Conservation (phyloP, 35 echinoderm and acorn worm species). For the Ophioderma brevispina region DNA sequence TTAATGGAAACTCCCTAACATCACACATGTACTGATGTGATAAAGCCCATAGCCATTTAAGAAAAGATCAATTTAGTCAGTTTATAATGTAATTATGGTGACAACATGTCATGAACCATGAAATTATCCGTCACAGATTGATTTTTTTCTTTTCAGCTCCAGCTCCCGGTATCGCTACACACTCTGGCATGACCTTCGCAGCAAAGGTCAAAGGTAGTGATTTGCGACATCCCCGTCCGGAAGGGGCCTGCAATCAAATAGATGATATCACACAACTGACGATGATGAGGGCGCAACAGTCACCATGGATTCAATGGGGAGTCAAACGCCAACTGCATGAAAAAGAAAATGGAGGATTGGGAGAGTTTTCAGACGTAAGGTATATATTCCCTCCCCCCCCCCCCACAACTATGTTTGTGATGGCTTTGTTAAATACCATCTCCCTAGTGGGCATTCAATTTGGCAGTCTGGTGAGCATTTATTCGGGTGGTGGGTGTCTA, state of each 20-base stretch:
- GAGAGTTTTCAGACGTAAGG: constrained; percentile 56
- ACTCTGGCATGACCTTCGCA: constrained; percentile 75
- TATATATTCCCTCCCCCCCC: no score
- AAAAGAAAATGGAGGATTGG: constrained; percentile 77
- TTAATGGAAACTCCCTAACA: no score
- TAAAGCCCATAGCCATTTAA: no score
- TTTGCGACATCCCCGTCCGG: constrained; percentile 67
- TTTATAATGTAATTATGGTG: neutral
- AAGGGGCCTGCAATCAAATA: constrained; percentile 77
- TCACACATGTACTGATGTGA: no score
- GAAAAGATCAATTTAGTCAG: no score
- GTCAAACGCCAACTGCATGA: constrained; percentile 51
- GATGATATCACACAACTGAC: constrained; percentile 66
- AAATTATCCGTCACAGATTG: neutral
- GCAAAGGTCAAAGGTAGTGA: constrained; percentile 76
- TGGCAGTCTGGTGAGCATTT: no score
- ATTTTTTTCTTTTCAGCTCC: constrained; percentile 51
- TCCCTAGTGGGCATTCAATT: no score
- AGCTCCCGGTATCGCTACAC: constrained; percentile 70
- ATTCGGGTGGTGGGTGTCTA: no score
- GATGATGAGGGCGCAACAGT: constrained; percentile 53
- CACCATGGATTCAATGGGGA: no score
- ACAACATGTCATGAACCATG: neutral
- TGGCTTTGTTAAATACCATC: no score
- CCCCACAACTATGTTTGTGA: no score